These are phyloP conservation scores for Hypothenemus hampei DNA, from an alignment of 1,140 invertebrate genomes.

Conservation along the genomic window DNA sequence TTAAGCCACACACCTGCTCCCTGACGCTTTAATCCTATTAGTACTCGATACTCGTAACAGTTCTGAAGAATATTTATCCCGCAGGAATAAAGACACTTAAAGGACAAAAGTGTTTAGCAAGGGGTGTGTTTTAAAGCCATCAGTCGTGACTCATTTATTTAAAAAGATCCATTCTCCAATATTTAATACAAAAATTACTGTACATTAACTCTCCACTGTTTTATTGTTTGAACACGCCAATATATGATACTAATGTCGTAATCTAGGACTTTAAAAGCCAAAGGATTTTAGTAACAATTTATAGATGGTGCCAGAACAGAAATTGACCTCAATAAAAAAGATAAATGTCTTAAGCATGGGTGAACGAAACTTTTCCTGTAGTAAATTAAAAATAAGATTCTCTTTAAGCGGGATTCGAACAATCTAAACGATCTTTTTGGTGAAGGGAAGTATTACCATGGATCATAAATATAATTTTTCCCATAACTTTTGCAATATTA, in stretches of 20 bases:
- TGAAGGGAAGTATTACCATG: no score
- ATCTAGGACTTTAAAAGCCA: not conserved
- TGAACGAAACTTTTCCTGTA: no score
- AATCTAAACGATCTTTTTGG: no score
- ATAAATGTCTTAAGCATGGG: not conserved
- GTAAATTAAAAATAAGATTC: no score
- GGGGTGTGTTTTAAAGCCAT: not conserved
- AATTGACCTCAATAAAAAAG: not conserved
- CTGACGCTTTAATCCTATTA: constrained; percentile 9
- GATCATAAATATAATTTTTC: not conserved
- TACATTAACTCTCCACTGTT: no score
- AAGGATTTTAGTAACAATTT: not conserved
- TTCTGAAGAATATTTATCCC: constrained; percentile 6
- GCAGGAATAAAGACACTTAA: constrained; percentile 6
- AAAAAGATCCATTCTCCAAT: no score
- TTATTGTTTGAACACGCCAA: no score
- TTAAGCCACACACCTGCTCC: constrained; percentile 6
- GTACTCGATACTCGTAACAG: constrained; percentile 10
- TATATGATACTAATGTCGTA: no score
- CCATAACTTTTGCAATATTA: not conserved
- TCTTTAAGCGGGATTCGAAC: no score
- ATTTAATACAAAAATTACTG: no score
- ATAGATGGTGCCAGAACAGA: not conserved
- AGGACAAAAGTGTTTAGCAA: constrained; percentile 1
- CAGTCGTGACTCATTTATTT: not conserved